These are phyloP conservation scores for Hermetia illucens DNA, from an alignment of 1,140 invertebrate genomes.

Conservation along the genomic window DNA sequence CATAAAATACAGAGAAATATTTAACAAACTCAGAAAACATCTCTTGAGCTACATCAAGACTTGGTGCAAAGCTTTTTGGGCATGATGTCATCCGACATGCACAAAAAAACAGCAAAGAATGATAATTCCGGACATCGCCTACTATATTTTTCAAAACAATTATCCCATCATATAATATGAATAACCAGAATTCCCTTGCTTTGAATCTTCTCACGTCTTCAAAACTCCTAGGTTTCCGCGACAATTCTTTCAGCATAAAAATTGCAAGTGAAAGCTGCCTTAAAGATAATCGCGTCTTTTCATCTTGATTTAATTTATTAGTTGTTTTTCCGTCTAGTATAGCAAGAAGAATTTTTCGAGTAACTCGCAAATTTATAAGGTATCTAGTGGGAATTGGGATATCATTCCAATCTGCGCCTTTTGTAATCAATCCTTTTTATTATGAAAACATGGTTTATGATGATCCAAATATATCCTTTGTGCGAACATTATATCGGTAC, in stretches of 20 bases:
- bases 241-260: conserved; percentile 27
- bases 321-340: not conserved
- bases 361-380: conserved; percentile 4
- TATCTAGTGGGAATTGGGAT: conserved; percentile 5
- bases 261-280: too few species aligned
- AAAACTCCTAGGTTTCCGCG: conserved; percentile 24
- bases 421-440: not conserved
- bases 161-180: conserved; percentile 31
- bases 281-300: not conserved
- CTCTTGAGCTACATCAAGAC: conserved; percentile 5
- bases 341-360: conserved; percentile 2
- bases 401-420: conserved; percentile 2
- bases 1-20: conserved; percentile 9
- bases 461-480: not conserved
- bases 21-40: conserved; percentile 10
- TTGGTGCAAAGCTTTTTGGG: conserved; percentile 9
- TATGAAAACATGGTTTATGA: not conserved
- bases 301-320: conserved; percentile 2
- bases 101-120: conserved; percentile 29
- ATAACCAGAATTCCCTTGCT: too few species aligned
- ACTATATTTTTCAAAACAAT: conserved; percentile 23
- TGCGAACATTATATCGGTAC: not conserved
- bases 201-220: conserved; percentile 21
- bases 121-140: conserved; percentile 17
- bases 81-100: too few species aligned